Evolutionary conservation across 1,140 invertebrate species (phyloP).

Genomic region (Polyergus mexicanus): DNA sequence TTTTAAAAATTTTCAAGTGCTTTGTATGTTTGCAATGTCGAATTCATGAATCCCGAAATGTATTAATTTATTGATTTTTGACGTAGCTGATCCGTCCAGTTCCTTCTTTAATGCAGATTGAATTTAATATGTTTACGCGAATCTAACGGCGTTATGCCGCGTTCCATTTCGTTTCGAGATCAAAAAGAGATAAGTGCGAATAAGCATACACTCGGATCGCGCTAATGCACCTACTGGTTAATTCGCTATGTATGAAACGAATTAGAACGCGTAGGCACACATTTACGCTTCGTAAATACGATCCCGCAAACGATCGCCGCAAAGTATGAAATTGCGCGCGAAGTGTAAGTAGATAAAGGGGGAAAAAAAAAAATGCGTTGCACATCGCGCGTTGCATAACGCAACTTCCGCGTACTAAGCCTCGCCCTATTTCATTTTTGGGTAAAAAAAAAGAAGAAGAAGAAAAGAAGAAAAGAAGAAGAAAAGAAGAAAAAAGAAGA

Average conservation of each 20-base stretch:
- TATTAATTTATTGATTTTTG: too few relatives aligned
- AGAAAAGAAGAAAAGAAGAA: too few relatives aligned
- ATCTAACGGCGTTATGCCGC: not conserved
- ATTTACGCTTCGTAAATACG: not conserved
- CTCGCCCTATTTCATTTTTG: conserved; percentile 46
- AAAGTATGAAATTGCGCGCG: conserved; percentile 24
- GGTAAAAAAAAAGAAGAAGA: conserved; percentile 33
- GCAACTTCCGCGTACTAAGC: conserved; percentile 30
- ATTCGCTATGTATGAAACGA: conserved; percentile 17
- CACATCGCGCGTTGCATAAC: conserved; percentile 34
- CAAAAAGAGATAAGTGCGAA: conserved; percentile 7
- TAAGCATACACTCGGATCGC: not conserved
- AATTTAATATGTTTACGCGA: not conserved
- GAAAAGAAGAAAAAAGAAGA: too few relatives aligned
- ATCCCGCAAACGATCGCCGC: conserved; percentile 5
- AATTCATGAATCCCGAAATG: too few relatives aligned
- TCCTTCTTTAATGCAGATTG: not conserved
- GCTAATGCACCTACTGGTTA: conserved; percentile 2
- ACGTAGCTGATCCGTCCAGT: too few relatives aligned
- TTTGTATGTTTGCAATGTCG: too few relatives aligned
- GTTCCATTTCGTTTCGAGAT: conserved; percentile 47
- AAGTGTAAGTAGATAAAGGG: not conserved
- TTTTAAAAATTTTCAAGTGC: too few relatives aligned
- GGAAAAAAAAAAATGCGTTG: conserved; percentile 2
- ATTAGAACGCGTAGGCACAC: conserved; percentile 22